phyloP scores from a whole-genome alignment of 2,797 vertebrate species.

The Melopsittacus undulatus region DNA sequence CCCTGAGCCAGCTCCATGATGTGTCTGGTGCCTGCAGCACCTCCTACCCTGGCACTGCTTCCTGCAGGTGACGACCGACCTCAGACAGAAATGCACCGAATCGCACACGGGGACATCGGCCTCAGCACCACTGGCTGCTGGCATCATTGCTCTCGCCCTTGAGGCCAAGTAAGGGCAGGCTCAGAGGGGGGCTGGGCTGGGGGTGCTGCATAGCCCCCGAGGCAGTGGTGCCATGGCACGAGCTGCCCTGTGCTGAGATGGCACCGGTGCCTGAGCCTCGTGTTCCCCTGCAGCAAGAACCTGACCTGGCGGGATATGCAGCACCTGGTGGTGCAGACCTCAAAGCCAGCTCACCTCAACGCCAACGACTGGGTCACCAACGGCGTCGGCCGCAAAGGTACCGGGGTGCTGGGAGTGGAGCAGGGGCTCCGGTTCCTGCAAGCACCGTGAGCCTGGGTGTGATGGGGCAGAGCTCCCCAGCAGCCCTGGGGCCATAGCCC shows the following conservation, averaged over 20 bases:
- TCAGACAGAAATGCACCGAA: slow-evolving; percentile 96
- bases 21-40: neutral
- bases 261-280: neutral
- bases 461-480: neutral
- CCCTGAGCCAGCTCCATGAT: fast-evolving
- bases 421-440: neutral
- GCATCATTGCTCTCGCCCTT: slow-evolving; percentile 95
- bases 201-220: fast-evolving
- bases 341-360: slow-evolving; percentile 87
- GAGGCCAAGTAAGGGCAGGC: slow-evolving; percentile 81
- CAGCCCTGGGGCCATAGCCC: neutral
- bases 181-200: fast-evolving
- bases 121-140: slow-evolving; percentile 93
- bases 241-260: neutral
- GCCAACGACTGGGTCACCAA: slow-evolving; percentile 94
- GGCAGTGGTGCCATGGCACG: fast-evolving
- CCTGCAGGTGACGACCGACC: slow-evolving; percentile 91
- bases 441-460: fast-evolving
- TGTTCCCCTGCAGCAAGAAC: slow-evolving; percentile 82
- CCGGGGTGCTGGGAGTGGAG: fast-evolving
- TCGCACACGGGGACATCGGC: slow-evolving; percentile 97
- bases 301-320: slow-evolving; percentile 99
- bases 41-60: neutral
- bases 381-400: slow-evolving; percentile 93
- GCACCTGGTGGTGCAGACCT: slow-evolving; percentile 93